Evolutionary conservation across 2,113 vertebrate genomes (phyloP), one percentile per base, ranked within the genome.

Genomic region (Xenus cinereus): DNA sequence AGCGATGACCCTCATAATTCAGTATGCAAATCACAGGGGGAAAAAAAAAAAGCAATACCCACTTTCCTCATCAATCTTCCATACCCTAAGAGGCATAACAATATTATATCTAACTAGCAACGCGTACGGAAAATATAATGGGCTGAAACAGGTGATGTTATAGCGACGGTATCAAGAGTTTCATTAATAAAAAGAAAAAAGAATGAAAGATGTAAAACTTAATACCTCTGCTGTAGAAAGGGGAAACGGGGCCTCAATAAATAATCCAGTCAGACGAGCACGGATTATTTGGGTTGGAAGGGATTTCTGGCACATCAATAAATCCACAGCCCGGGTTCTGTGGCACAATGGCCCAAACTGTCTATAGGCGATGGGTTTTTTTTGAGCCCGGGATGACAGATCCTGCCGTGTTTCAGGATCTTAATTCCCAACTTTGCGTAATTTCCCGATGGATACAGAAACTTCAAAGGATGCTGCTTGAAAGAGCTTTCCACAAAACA

Each of bases 331-430:
- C 15, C 0, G 3, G 4, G 26, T 48, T 62, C 41, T 10, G 19
- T 7, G 28, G 43, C 13, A n/a, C 6, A 1, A n/a, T 6, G 22
- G 28, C 37, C 72, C 6, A 11, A n/a, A 16, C 20, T 3, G 3
- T 14, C 51, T 7, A 10, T 0, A 39, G 32, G 16, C 7, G 4
- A 13, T 0, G 12, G 15, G 1, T 12, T 12, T 16, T 16, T 19
- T 26, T 62, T 18, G 28, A 83, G 57, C 21, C 21, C 2, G 0
- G 10, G 26, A 41, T 7, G 21, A 26, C 28, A 3, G 11, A 37
- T 43, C 39, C 59, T 26, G 33, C 59, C 8, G 6, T 8, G 8
- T 18, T 45, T 68, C 27, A 9, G 33, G 17, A 50, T 20, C 43
- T 33, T 51, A 24, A 66, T 46, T 53, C 62, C 64, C 1, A 2